Base-by-base conservation (phyloP, 2,888 invertebrate genomes). In the Drosophila mettleri region DNA sequence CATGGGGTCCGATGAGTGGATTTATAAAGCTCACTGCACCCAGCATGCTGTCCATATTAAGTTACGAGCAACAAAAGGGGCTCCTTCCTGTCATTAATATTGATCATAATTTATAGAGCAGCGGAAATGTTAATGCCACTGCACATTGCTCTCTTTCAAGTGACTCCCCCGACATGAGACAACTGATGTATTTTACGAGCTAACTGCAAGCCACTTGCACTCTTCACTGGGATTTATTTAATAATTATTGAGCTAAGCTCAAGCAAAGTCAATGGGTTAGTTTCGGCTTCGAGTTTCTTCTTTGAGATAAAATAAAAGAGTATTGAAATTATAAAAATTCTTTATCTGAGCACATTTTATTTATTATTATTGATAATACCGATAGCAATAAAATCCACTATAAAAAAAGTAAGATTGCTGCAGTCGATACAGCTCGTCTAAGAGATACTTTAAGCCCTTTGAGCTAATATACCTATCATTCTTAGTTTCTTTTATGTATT, bases 1-100 rank as follows among this genome's bases (percentile, higher is more conserved):
- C 69, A 41, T 51, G 51, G 64, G 64, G 45, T 36, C 38, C 64
- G 45, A 61, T 58, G 69, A 69, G 60, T 66, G 67, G 81, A 76
- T 78, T 80, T 78, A 67, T 39, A 58, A 58, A 57, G 48, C 61
- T 64, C 58, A 48, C 41, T 66, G 52, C 63, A 59, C 62, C 60
- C 79, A 77, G 74, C 77, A 74, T 76, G 76, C 33, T 78, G 78
- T 63, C 78, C 59, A 66, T 52, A 53, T 71, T 61, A 60, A 69
- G 74, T 67, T 58, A 16, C 52, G 14, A 8, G 39, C 49, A 58
- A 58, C 64, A 46, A 53, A 59, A 33, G 45, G 48, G 52, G 10
- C 34, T 36, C 46, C 54, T 43, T 54, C 38, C 57, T 74, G 67
- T 64, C 60, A 54, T 64, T 71, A 67, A 52, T 60, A 74, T 70